Conservation (phyloP, 1,140 invertebrate species). For the Drosophila pectinifera region DNA sequence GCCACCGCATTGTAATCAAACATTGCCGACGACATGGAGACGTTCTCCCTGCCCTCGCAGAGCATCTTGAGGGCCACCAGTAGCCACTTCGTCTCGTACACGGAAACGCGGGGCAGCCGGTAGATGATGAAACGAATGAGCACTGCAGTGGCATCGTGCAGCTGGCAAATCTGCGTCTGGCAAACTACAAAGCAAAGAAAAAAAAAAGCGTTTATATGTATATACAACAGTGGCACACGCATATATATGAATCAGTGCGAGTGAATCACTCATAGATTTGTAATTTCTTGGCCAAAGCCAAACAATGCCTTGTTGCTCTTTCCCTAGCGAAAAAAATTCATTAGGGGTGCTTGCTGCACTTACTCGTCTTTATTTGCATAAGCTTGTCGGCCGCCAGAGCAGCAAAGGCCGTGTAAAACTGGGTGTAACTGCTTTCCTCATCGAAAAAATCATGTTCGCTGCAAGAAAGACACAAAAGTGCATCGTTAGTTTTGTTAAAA, state of each 20-base stretch:
- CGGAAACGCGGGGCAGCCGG: conserved; percentile 71
- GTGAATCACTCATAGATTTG: conserved; percentile 36
- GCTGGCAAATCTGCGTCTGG: conserved; percentile 87
- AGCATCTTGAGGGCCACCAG: conserved; percentile 78
- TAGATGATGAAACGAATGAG: conserved; percentile 81
- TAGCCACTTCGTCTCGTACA: conserved; percentile 79
- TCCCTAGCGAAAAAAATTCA: conserved; percentile 27
- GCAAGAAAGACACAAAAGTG: conserved; percentile 76
- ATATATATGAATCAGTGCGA: conserved; percentile 6
- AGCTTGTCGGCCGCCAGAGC: conserved; percentile 91
- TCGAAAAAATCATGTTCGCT: conserved; percentile 91
- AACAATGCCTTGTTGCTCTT: conserved; percentile 31
- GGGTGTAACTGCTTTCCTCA: conserved; percentile 90
- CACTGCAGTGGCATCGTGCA: conserved; percentile 77
- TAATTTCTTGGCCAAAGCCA: conserved; percentile 36
- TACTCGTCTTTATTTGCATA: conserved; percentile 89
- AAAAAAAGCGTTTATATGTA: not conserved
- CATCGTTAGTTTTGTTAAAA: conserved; percentile 9
- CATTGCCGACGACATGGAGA: conserved; percentile 29
- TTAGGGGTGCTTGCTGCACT: conserved; percentile 84
- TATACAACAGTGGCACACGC: not conserved
- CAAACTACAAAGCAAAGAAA: conserved; percentile 85
- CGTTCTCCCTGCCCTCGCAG: conserved; percentile 66
- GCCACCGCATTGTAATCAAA: conserved; percentile 78
- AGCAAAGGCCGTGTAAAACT: conserved; percentile 92